Evolutionary conservation across 1,140 invertebrate species (phyloP).

Genomic region (Pseudoatta argentina): DNA sequence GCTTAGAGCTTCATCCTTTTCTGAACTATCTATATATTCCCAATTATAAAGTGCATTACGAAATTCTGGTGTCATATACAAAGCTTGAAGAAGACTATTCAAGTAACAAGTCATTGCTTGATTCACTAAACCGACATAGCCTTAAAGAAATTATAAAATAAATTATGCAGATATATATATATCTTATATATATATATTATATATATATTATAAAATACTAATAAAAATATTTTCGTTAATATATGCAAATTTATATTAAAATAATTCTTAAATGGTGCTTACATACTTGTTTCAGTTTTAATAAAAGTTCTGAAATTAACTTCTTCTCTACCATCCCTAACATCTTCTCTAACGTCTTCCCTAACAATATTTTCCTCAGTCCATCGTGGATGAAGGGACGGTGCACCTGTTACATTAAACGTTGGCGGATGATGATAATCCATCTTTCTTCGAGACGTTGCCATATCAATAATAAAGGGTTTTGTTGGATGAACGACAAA

Average conservation of each 20-base stretch:
- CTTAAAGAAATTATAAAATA: conserved; percentile 79
- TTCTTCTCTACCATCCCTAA: conserved; percentile 43
- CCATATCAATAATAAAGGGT: conserved; percentile 1
- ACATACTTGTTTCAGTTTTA: conserved; percentile 73
- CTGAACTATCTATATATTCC: conserved; percentile 90
- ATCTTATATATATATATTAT: neutral
- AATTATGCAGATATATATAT: neutral
- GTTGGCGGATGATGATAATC: neutral
- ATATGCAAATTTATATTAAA: conserved; percentile 28
- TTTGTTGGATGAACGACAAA: conserved; percentile 39
- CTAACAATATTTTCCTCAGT: conserved; percentile 59
- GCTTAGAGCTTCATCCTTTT: conserved; percentile 89
- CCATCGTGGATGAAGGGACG: conserved; percentile 46
- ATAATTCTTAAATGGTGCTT: conserved; percentile 33
- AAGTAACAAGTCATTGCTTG: conserved; percentile 98
- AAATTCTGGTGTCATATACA: conserved; percentile 98
- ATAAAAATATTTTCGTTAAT: neutral
- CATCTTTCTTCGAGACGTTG: neutral
- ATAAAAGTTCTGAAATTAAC: conserved; percentile 62
- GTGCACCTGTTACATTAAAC: conserved; percentile 40
- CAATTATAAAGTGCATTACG: conserved; percentile 96
- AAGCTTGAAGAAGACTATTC: conserved; percentile 95
- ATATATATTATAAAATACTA: neutral
- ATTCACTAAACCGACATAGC: conserved; percentile 95
- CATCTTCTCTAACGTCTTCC: conserved; percentile 33